Evolutionary conservation across 2,113 vertebrate genomes (phyloP).

Genomic region (Nerophis lumbriciformis): DNA sequence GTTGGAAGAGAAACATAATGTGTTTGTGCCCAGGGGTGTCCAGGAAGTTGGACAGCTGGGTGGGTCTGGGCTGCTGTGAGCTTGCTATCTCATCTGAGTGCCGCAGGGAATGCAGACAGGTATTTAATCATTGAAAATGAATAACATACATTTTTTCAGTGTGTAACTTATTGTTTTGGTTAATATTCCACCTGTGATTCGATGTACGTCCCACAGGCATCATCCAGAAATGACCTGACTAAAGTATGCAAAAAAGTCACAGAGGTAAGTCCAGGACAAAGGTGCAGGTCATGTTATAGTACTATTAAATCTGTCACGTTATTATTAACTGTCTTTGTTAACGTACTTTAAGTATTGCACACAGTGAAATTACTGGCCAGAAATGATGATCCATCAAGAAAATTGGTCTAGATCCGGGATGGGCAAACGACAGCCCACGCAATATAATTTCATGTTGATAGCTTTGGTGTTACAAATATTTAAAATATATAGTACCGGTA

Average conservation of each 20-base stretch:
- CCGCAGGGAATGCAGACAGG: slow-evolving; percentile 90
- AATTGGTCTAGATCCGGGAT: no score
- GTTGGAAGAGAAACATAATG: no score
- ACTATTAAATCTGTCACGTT: no score
- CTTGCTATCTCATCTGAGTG: slow-evolving; percentile 91
- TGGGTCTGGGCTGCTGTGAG: slow-evolving; percentile 96
- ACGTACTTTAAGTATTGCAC: no score
- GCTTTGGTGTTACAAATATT: no score
- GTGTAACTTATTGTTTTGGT: neutral
- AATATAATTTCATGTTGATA: no score
- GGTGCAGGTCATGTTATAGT: no score
- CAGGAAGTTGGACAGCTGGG: slow-evolving; percentile 94
- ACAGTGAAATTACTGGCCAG: no score
- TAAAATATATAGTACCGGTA: no score
- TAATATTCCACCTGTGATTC: neutral
- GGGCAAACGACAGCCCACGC: no score
- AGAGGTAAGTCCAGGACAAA: slow-evolving; percentile 75
- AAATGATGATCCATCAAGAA: no score
- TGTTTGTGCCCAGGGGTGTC: slow-evolving; percentile 75
- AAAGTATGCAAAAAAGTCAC: slow-evolving; percentile 94
- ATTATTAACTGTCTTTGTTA: no score
- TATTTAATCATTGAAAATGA: slow-evolving; percentile 45
- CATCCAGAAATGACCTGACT: slow-evolving; percentile 89
- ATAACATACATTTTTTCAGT: neutral
- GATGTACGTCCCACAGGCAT: slow-evolving; percentile 72